phyloP scores from a whole-genome alignment of 1,140 invertebrate genomes.

The Piezodorus guildinii region DNA sequence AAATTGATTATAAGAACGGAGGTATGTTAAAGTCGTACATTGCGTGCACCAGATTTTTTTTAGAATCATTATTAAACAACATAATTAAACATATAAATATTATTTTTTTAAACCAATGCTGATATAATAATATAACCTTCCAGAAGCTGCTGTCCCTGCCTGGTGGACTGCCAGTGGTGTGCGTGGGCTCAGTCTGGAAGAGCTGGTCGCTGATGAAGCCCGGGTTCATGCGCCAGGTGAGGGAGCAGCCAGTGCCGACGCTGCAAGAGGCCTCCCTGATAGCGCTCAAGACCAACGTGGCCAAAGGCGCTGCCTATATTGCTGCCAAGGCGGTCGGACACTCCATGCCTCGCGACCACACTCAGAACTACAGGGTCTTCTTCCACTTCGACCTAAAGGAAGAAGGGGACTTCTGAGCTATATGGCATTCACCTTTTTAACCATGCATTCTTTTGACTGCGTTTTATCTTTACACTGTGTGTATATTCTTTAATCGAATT shows the following conservation, averaged over 20 bases:
- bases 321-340: constrained; percentile 48
- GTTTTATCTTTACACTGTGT: too few species aligned
- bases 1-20: too few species aligned
- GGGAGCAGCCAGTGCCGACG: constrained; percentile 27
- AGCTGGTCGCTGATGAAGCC: constrained; percentile 73
- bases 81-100: too few species aligned
- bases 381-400: constrained; percentile 35
- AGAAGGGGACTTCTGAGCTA: too few species aligned
- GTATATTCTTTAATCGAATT: too few species aligned
- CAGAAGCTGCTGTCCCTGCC: constrained; percentile 37
- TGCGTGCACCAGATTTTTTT: too few species aligned
- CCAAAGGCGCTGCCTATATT: constrained; percentile 62
- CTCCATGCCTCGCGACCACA: constrained; percentile 40
- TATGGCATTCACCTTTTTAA: too few species aligned
- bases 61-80: too few species aligned
- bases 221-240: constrained; percentile 51
- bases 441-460: too few species aligned
- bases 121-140: background rate
- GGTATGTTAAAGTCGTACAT: too few species aligned
- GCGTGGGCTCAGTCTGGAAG: constrained; percentile 92
- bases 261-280: constrained; percentile 48
- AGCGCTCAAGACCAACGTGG: constrained; percentile 45
- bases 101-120: too few species aligned
- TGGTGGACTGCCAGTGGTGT: constrained; percentile 69
- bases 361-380: constrained; percentile 40